These are phyloP conservation scores for Microcaecilia unicolor DNA, from an alignment of 2,797 vertebrate species.

Conservation along the genomic window DNA sequence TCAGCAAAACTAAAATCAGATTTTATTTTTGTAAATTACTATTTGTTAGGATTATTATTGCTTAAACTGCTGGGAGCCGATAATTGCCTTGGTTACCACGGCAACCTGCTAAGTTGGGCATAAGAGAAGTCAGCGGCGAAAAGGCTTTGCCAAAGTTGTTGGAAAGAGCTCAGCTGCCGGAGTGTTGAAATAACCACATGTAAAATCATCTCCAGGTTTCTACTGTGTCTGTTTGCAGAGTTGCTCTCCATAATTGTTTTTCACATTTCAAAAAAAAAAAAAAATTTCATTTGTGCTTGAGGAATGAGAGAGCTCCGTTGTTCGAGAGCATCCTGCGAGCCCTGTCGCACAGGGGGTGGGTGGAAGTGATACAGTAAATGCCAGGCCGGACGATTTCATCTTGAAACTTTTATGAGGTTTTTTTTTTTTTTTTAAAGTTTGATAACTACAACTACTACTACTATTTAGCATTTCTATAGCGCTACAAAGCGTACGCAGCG, in stretches of 20 bases:
- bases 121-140: constrained; percentile 38
- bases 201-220: constrained; percentile 34
- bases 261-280: constrained; percentile 17
- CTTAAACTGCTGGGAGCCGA: constrained; percentile 40
- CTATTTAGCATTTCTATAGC: no score
- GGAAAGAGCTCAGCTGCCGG: constrained; percentile 29
- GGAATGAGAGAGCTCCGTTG: no score
- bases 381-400: no score
- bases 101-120: constrained; percentile 41
- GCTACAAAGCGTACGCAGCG: no score
- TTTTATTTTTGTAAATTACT: constrained; percentile 48
- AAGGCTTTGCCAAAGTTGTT: constrained; percentile 34
- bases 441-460: no score
- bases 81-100: constrained; percentile 44
- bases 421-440: neutral
- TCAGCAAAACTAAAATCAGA: no score
- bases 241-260: constrained; percentile 22
- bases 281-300: constrained; percentile 9
- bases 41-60: constrained; percentile 40
- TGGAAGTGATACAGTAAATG: no score
- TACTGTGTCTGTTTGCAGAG: no score
- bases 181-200: constrained; percentile 35
- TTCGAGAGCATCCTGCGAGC: no score
- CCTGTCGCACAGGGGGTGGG: no score
- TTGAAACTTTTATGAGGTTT: no score